Percentiles rank a stretch among this genome's conserved stretches.
Conservation (phyloP, 2,888 invertebrate genomes). For the Eupithecia exiguata region DNA sequence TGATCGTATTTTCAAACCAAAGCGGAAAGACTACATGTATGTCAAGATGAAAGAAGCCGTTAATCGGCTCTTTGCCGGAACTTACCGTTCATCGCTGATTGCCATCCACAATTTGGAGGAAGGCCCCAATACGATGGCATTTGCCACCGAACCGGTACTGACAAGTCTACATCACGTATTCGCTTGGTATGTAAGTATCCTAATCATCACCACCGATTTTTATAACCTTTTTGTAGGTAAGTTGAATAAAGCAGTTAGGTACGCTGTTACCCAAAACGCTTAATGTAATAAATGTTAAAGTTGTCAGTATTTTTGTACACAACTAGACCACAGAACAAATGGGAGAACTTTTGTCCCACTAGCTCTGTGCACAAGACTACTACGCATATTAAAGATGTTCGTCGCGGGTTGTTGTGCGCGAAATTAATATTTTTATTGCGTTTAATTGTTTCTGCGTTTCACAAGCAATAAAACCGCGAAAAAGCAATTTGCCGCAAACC, state of each 20-base stretch:
- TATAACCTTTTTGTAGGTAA: neutral
- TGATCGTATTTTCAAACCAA: constrained; percentile 94
- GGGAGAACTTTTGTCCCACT: no score
- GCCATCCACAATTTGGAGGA: constrained; percentile 89
- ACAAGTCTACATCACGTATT: constrained; percentile 95
- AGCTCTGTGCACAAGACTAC: no score
- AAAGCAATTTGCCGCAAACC: no score
- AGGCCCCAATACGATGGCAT: constrained; percentile 94
- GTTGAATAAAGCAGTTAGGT: neutral
- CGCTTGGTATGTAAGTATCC: constrained; percentile 88
- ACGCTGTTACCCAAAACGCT: neutral
- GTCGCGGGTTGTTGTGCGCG: no score
- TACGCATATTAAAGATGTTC: no score
- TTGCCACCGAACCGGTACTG: constrained; percentile 96
- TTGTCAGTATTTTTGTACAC: no score
- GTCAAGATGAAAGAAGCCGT: constrained; percentile 15
- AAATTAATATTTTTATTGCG: no score
- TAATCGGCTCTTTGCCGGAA: neutral
- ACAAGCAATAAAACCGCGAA: no score
- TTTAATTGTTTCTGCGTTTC: no score
- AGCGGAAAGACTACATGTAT: constrained; percentile 82
- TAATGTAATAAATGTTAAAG: no score
- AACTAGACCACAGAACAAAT: no score
- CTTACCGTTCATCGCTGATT: constrained; percentile 10
- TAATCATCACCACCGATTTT: neutral